Base-by-base conservation (phyloP, 2,797 vertebrate genomes). In the Cuniculus paca region DNA sequence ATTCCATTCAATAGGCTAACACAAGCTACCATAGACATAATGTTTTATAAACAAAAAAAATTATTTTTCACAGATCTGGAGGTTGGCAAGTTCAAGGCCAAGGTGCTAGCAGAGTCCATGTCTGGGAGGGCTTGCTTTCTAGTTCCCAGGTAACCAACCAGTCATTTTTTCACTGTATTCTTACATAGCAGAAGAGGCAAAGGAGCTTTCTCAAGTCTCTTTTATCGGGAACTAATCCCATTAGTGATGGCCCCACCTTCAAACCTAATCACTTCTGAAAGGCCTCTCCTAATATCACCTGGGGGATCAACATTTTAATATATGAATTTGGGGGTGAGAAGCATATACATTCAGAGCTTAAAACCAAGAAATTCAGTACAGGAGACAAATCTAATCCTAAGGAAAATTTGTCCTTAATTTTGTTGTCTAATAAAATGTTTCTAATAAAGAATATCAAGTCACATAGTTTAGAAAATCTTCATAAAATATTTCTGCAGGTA, bases 311-410 rank as follows among this genome's bases (percentile, higher is more conserved):
- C 1, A 45, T 79, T 58, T 60, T 31, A 79, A 6, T 48, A 56
- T 92, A 20, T 34, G 16, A n/a, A 28, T 58, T 28, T 74, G 58
- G 42, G n/a, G 68, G 48, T 39, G 12, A 31, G 14, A 1, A 5
- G 36, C 12, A 72, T 31, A 87, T 7, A n/a, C 24, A 39, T 52
- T 48, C 34, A 70, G 24, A 39, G 28, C 34, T 60, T 26, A 70
- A 8, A 4, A 80, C 39, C 26, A 84, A 68, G 79, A 91, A 80
- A 74, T 65, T 24, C 17, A 70, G 6, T 48, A 4, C 4, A 91
- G 48, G 36, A 90, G 58, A 50, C 83, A 80, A 95, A 75, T 65
- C 52, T 92, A 83, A 77, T 88, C 48, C 26, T 86, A 82, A 74
- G 34, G 17, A 80, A 81, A 19, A 84, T 86, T 39, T 91, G 1